Evolutionary conservation across 1,140 invertebrate genomes (phyloP).

Genomic region (Drosophila varians): DNA sequence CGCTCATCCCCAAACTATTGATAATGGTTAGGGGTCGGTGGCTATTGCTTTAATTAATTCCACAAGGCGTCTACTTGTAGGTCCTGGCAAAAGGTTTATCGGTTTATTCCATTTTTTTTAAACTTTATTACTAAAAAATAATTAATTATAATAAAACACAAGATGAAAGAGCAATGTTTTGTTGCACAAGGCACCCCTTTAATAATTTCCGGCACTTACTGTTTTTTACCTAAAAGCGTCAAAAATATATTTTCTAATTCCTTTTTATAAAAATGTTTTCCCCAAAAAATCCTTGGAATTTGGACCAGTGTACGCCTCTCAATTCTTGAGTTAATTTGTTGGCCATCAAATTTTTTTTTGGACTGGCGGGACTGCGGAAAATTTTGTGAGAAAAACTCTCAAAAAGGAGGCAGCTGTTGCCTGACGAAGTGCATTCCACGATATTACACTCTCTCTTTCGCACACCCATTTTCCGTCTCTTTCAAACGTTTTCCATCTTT

Average conservation of each 20-base stretch:
- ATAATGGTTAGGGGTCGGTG: constrained; percentile 5
- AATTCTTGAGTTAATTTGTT: constrained; percentile 33
- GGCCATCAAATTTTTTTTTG: constrained; percentile 12
- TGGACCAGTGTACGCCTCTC: constrained; percentile 16
- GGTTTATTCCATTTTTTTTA: no score
- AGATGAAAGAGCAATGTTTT: no score
- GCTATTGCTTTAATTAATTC: constrained; percentile 68
- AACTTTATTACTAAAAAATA: no score
- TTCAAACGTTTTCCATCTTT: background rate
- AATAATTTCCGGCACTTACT: no score
- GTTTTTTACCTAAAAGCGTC: no score
- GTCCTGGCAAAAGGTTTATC: background rate
- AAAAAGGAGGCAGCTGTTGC: constrained; percentile 38
- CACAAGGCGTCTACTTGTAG: background rate
- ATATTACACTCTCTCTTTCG: background rate
- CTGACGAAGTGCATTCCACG: constrained; percentile 17
- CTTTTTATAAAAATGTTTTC: background rate
- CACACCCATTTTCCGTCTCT: background rate
- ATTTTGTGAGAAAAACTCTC: constrained; percentile 40
- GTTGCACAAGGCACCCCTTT: no score
- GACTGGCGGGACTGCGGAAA: constrained; percentile 4
- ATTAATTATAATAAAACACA: no score
- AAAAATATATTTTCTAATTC: no score
- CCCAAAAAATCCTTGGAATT: background rate
- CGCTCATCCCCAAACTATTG: background rate